Evolutionary conservation across 2,113 vertebrate species (phyloP).

Genomic region (Calonectris borealis): DNA sequence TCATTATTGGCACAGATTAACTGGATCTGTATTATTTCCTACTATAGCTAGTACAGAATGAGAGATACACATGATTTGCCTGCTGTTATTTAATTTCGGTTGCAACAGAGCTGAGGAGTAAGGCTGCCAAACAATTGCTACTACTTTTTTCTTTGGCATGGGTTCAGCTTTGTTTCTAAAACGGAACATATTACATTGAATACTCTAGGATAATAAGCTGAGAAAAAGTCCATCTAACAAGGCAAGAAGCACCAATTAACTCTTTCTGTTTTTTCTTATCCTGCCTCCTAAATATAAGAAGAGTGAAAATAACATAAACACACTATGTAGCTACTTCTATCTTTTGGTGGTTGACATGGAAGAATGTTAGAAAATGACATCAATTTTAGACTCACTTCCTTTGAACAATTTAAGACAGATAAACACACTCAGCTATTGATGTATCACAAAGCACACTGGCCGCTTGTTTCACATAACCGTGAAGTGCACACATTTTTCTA

Average conservation of each 20-base stretch:
- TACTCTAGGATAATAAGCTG: neutral
- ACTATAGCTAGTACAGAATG: neutral
- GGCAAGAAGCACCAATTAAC: neutral
- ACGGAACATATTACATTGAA: neutral
- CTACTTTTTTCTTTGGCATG: neutral
- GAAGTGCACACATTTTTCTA: neutral
- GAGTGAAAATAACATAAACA: neutral
- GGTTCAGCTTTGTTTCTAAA: constrained; percentile 15
- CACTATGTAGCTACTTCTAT: neutral
- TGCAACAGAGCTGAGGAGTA: neutral
- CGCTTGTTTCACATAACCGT: neutral
- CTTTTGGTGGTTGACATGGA: neutral
- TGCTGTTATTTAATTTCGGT: constrained; percentile 12
- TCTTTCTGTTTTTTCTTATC: neutral
- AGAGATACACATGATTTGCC: neutral
- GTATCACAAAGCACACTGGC: neutral
- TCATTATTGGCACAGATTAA: constrained; percentile 4
- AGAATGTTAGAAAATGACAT: neutral
- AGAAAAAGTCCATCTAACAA: neutral
- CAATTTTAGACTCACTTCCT: neutral
- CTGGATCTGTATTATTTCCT: neutral
- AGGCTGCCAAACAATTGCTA: neutral
- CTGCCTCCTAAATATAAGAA: neutral
- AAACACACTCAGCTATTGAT: neutral
- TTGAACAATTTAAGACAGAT: neutral